Evolutionary conservation across 2,797 vertebrate genomes (phyloP), one percentile per base, ranked within the genome.

Genomic region (Cyprinella venusta): DNA sequence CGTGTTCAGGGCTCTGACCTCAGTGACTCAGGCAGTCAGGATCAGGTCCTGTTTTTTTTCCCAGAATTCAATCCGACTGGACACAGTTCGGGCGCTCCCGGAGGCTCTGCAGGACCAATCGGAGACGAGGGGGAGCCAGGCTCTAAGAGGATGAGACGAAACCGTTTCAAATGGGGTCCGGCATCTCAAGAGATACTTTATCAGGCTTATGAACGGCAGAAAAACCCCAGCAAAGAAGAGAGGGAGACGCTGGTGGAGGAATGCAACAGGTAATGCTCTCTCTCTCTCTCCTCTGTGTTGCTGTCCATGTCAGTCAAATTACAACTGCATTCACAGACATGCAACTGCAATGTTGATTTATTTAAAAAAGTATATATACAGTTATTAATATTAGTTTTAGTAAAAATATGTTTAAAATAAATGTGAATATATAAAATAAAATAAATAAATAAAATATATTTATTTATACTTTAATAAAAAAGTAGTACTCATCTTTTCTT

Each of bases 151-250:
- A 96, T 99, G 96, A 95, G 97, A 61, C 96, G 98, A 69, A 99
- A 99, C 89, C 97, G 98, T 33, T 99, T 99, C 95, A 99, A 99
- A 92, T 99, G 98, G 98, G 98, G 98, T 36, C 98, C 98, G 5
- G 98, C 98, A 0, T 99, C 98, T 79, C 98, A 99, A 92, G 97
- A 99, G 92, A 99, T 99, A 90, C 96, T 99, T 90, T 99, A 99
- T 93, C 97, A 99, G 93, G 98, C 98, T 80, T 99, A 99, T 5
- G 98, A 99, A 82, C 94, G 97, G 76, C 98, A 99, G 91, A 99
- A 98, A 91, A 99, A 99, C 92, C 98, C 97, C 91, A 99, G 97
- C 95, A 99, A 99, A 90, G 98, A 99, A 92, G 98, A 99, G 89
- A 91, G 98, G 1, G 98, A 99, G 87, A 92, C 96, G 4, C 91